Evolutionary conservation across 2,888 invertebrate genomes (phyloP).

Genomic region (Cremastinae sp.): DNA sequence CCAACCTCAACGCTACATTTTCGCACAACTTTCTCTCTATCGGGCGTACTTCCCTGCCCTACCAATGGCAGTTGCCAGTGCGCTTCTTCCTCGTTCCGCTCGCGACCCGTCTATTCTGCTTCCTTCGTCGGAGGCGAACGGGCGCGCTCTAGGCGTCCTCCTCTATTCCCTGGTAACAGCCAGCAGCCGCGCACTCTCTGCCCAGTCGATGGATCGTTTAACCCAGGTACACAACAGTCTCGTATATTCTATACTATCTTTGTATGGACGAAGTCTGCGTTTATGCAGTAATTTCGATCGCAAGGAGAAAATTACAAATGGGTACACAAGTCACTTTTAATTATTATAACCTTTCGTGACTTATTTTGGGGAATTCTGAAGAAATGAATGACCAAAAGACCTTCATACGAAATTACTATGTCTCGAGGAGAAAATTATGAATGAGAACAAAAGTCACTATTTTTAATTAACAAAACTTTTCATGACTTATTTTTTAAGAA

Average conservation of each 20-base stretch:
- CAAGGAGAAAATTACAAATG: no score
- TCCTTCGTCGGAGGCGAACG: constrained; percentile 39
- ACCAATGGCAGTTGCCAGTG: neutral
- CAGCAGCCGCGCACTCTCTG: constrained; percentile 41
- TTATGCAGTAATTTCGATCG: neutral
- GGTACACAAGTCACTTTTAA: no score
- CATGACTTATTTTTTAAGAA: no score
- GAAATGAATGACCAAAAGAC: no score
- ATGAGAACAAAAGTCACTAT: no score
- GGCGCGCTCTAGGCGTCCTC: constrained; percentile 39
- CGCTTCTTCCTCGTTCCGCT: constrained; percentile 36
- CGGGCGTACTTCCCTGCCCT: constrained; percentile 13
- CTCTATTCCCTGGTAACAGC: constrained; percentile 60
- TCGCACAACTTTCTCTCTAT: constrained; percentile 27
- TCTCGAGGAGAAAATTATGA: no score
- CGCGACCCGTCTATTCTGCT: constrained; percentile 20
- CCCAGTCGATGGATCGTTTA: constrained; percentile 58
- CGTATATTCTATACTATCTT: constrained; percentile 5
- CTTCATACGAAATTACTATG: no score
- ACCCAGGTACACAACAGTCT: constrained; percentile 37
- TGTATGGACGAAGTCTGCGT: neutral
- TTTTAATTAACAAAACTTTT: no score
- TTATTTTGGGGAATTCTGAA: no score
- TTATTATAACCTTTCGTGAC: no score
- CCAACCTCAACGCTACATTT: constrained; percentile 21